phyloP scores from a whole-genome alignment of 2,113 vertebrate genomes.

The Tragelaphus scriptus region DNA sequence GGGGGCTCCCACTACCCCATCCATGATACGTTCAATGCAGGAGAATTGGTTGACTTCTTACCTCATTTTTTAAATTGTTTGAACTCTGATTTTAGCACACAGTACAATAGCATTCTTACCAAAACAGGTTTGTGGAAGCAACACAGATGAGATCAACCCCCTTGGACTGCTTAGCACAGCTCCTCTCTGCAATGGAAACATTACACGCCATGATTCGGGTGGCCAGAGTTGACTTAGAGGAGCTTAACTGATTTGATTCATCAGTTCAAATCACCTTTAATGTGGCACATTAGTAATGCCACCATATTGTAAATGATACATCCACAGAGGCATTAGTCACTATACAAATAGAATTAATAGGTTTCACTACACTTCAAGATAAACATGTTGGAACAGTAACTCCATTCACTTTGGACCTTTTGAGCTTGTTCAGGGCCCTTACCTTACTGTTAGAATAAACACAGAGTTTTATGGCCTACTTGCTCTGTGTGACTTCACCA shows the following conservation, averaged over 20 bases:
- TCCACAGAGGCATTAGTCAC: constrained; percentile 55
- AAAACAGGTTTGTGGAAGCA: not conserved
- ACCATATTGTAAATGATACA: constrained; percentile 56
- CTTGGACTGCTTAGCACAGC: not conserved
- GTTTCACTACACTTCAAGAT: constrained; percentile 56
- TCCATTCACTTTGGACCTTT: constrained; percentile 47
- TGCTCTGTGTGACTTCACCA: constrained; percentile 49
- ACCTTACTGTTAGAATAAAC: constrained; percentile 18
- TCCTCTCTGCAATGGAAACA: not conserved
- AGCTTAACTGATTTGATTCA: constrained; percentile 60
- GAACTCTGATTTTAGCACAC: not conserved
- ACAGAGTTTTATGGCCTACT: constrained; percentile 47
- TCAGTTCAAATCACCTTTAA: constrained; percentile 62
- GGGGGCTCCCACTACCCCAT: not conserved
- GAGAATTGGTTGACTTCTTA: not conserved
- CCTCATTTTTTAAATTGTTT: not conserved
- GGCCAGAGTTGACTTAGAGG: not conserved
- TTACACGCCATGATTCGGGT: not conserved
- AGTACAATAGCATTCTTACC: not conserved
- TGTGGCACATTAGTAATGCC: constrained; percentile 50
- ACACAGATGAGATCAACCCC: not conserved
- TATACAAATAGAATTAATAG: constrained; percentile 55
- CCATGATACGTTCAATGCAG: not conserved
- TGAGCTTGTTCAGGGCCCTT: constrained; percentile 27
- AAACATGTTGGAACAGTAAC: constrained; percentile 52